These are phyloP conservation scores for Mus pahari DNA, from an alignment of 2,113 vertebrate species.

Conservation along the genomic window DNA sequence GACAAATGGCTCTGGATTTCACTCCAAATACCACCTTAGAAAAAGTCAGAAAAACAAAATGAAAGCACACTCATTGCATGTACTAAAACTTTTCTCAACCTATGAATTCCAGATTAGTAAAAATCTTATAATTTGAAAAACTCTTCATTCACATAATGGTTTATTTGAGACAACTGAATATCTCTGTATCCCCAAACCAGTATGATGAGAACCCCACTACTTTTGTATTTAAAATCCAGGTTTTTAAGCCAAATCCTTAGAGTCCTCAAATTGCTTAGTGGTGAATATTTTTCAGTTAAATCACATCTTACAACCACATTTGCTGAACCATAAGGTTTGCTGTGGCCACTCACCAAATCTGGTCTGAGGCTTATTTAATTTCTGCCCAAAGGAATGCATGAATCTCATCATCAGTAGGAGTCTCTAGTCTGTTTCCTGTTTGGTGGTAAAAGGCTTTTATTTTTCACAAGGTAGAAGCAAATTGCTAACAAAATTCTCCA, in stretches of 20 bases:
- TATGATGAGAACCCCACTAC: slow-evolving; percentile 26
- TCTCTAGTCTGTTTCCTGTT: neutral
- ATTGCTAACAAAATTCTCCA: slow-evolving; percentile 18
- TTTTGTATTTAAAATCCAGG: slow-evolving; percentile 57
- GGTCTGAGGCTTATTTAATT: slow-evolving; percentile 47
- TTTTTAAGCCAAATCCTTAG: slow-evolving; percentile 70
- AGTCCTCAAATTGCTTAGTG: slow-evolving; percentile 65
- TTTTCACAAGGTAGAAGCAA: slow-evolving; percentile 49
- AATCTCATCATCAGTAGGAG: slow-evolving; percentile 37
- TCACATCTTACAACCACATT: slow-evolving; percentile 69
- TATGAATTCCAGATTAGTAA: slow-evolving; percentile 37
- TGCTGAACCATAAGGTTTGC: slow-evolving; percentile 69
- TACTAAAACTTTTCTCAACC: slow-evolving; percentile 24
- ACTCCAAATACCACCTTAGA: neutral
- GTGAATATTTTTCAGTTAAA: slow-evolving; percentile 64
- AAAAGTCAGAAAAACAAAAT: neutral
- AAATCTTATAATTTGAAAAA: slow-evolving; percentile 39
- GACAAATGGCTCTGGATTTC: neutral
- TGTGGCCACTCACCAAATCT: slow-evolving; percentile 58
- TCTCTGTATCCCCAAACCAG: slow-evolving; percentile 49
- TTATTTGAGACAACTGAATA: slow-evolving; percentile 57
- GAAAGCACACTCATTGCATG: neutral
- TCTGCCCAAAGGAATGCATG: slow-evolving; percentile 55
- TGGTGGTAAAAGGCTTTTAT: slow-evolving; percentile 1
- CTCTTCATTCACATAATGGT: neutral